These are phyloP conservation scores for Copsychus sechellarum DNA, from an alignment of 2,113 vertebrate species.

Conservation along the genomic window DNA sequence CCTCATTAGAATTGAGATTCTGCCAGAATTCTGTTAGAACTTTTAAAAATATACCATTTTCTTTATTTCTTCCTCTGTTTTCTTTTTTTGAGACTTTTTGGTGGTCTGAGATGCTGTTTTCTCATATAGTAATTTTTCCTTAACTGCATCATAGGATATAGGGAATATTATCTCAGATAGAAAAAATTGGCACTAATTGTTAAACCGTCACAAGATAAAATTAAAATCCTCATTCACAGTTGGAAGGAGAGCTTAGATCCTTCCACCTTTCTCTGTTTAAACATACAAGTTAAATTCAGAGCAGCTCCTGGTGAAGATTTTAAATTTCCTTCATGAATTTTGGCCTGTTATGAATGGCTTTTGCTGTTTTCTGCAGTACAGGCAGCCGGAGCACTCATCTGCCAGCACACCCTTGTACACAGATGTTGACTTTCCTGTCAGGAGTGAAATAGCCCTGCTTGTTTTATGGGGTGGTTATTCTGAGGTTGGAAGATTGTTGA, in stretches of 20 bases:
- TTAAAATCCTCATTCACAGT: background rate
- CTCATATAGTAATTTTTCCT: background rate
- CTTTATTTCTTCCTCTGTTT: background rate
- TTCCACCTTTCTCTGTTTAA: background rate
- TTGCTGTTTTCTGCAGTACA: background rate
- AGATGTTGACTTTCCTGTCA: constrained; percentile 61
- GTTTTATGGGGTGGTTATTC: constrained; percentile 58
- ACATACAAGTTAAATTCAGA: background rate
- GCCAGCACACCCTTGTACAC: constrained; percentile 9
- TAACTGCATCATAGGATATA: background rate
- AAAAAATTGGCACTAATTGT: background rate
- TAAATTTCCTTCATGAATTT: background rate
- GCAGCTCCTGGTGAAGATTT: background rate
- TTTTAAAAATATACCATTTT: fast-evolving
- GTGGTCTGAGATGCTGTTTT: background rate
- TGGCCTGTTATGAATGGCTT: background rate
- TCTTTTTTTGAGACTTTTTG: background rate
- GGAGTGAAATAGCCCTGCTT: constrained; percentile 17
- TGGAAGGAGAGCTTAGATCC: background rate
- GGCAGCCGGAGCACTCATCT: constrained; percentile 2
- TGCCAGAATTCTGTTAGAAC: background rate
- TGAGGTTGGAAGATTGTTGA: constrained; percentile 57
- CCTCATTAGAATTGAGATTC: background rate
- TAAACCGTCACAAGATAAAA: background rate
- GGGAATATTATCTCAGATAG: background rate